Evolutionary conservation across 2,888 invertebrate genomes (phyloP), one percentile per base, ranked within the genome.

Genomic region (Lycocerus yunnanus): DNA sequence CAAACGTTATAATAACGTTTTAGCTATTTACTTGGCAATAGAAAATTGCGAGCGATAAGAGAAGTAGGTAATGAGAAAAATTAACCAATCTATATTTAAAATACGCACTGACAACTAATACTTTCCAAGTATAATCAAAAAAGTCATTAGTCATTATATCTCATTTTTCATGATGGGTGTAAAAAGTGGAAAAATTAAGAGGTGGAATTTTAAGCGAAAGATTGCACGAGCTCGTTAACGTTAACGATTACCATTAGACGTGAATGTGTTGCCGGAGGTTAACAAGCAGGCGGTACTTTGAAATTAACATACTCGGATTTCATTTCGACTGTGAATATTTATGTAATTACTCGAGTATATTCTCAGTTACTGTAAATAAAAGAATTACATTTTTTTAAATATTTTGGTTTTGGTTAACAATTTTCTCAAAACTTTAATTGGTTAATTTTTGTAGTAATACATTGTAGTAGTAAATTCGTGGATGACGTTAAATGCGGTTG

Each of bases 211-310:
- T 69, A 73, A 73, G 73, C 71, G 68, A 73, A 71, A 71, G 73
- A 76, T 73, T 76, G 76, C 76, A 69, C 69, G 61, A 68, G 73
- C 73, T 76, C 76, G 76, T 76, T 76, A 76, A 70, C 76, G 76
- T 67, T 76, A 76, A 76, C 76, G 73, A 76, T 76, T 76, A 71
- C 66, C 71, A 76, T 73, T 73, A 73, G 73, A 76, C 73, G 72
- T 59, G 73, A 71, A 69, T 73, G 74, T 69, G 58, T 69, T 59
- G 73, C 73, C 76, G 24, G 21, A 27, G 73, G 76, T 69, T 71
- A 73, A 74, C 66, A 68, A 75, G 69, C 75, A 70, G 69, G 72
- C 72, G 75, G 75, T 72, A 67, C 75, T 75, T 72, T 20, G 24
- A 70, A 72, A 75, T 75, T 75, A 75, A 75, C 75, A 75, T 75